Evolutionary conservation across 2,888 invertebrate genomes (phyloP).

Genomic region (Nebria brevicollis): DNA sequence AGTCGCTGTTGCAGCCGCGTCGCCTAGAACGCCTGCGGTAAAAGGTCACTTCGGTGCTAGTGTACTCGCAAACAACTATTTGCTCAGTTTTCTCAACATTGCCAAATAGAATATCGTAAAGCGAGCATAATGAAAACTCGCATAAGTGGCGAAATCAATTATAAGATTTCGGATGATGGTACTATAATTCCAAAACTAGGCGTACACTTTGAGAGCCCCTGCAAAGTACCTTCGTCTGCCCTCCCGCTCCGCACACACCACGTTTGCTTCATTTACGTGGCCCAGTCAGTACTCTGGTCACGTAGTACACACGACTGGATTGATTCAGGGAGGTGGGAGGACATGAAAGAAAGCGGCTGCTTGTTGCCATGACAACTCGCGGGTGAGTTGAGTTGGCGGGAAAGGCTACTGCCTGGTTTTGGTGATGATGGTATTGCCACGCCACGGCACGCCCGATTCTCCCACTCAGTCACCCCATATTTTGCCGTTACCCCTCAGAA

Average conservation of each 20-base stretch:
- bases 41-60: constrained; percentile 18
- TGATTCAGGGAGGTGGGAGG: not conserved
- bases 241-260: not conserved
- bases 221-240: not conserved
- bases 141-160: not conserved
- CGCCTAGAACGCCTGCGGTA: not conserved
- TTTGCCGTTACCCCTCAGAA: not conserved
- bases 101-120: no score
- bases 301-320: constrained; percentile 4
- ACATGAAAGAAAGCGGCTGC: not conserved
- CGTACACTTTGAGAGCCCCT: not conserved
- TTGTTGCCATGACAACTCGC: constrained; percentile 16
- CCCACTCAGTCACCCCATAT: constrained; percentile 2
- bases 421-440: not conserved
- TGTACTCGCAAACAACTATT: constrained; percentile 9
- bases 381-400: constrained; percentile 22
- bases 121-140: no score
- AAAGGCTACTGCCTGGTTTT: not conserved
- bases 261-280: not conserved
- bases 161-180: not conserved
- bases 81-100: no score
- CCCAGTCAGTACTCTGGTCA: constrained; percentile 8
- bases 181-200: not conserved
- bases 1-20: not conserved
- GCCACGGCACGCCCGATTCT: constrained; percentile 4